Evolutionary conservation across 2,113 vertebrate genomes (phyloP), one percentile per base, ranked within the genome.

Genomic region (Pollimyrus isidori): DNA sequence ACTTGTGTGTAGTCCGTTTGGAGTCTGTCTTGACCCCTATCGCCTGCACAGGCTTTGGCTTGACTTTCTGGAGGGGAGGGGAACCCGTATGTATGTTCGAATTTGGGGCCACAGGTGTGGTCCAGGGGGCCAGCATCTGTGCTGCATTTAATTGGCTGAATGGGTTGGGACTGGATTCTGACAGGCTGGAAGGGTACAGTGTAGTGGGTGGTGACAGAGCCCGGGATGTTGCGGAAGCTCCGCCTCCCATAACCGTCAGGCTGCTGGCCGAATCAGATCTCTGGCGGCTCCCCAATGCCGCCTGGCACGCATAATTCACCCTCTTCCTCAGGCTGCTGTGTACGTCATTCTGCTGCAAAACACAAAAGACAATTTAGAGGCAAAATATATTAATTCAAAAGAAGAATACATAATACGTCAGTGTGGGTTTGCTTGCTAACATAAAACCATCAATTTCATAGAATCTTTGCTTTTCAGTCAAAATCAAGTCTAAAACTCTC

Each of bases 311-410:
- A 87, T 97, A 96, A 91, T 97, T 98, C 23, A 93, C 95, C 92
- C 98, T 95, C 93, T 99, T 99, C 52, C 98, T 96, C 93, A 99
- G 96, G 88, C 97, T 98, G 86, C 97, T 97, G 45, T 97, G 99
- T 50, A 96, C 95, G 90, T 97, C 97, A 90, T 94, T 97, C 95
- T 97, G 96, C 92, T 95, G 95, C 90, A 49, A 45, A 35, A 88
- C 56, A 88, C 42, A 48, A 83, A 46, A 83, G 42, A 11, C 21
- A 23, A 45, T 3, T 83, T 46, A 83, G 69, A 15, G 69, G 69
- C 69, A 76, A 76, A 76, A 76, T 39, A 39, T 39, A 17, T 17
- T 76, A 76, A 30, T 35, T 73, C 10, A 73, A 62, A 62, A 65
- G 9, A 65, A 26, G n/a, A 26, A 65, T 65, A 65, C 11, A 26